Base-by-base conservation (phyloP, 64 coral and sea anemone species). In the Acropora tenuis region DNA sequence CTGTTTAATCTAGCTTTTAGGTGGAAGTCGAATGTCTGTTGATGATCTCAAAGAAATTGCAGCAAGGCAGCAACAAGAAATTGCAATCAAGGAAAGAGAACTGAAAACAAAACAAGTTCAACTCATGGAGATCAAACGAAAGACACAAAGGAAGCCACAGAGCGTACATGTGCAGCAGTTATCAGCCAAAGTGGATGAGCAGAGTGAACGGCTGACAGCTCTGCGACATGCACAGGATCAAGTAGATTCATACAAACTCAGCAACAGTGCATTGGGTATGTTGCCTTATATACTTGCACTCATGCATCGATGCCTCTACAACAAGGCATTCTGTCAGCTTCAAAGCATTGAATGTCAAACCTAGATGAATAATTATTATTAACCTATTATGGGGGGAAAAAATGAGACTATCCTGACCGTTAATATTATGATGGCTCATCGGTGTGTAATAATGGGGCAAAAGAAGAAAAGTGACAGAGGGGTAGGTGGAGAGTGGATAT, bases 61-160 rank as follows among this genome's bases (percentile, higher is more conserved):
- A 52, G 40, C 74, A 12, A 93, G 85, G 49, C 95, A 97, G 47
- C 95, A 97, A 48, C 95, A 97, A 19, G 88, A 97, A 78, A 97
- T 97, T 83, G 89, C 52, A 20, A 46, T 75, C 47, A 97, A 97
- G 66, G 95, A 97, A 88, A 88, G 73, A 47, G 91, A 94, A 55
- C 82, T 97, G 3, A 92, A 68, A 9, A 85, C 75, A 6, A 97
- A 93, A 75, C 88, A 97, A 73, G 55, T 91, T 55, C 95, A 97
- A 48, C 69, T 97, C 4, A 88, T 78, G 60, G 86, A 89, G 74
- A 73, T 97, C 18, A 97, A 94, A 50, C 78, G 90, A 10, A 84
- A 78, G 69, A 77, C 83, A 42, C 89, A 90, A 90, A 93, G 61
- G 16, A 94, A 82, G 44, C 84, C 76, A n/a, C 80, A 69, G 42